phyloP scores from a whole-genome alignment of 2,113 vertebrate genomes.

The Calyptommatus sinebrachiatus region DNA sequence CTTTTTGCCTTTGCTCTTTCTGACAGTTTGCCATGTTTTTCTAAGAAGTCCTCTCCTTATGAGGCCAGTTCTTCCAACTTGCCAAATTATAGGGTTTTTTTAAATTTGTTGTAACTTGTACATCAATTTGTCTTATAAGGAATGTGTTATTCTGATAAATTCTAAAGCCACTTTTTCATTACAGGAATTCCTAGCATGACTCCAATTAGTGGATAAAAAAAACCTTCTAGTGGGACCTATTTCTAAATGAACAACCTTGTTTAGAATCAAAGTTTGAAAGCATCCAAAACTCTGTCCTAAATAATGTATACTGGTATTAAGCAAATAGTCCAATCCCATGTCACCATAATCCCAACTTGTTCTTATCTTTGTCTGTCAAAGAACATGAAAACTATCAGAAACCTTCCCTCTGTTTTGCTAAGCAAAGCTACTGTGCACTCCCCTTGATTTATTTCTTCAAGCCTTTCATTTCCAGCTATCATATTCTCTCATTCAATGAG shows the following conservation, averaged over 20 bases:
- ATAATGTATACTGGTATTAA: neutral
- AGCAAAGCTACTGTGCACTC: neutral
- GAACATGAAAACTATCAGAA: neutral
- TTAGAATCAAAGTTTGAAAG: too few species aligned
- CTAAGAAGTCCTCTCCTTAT: too few species aligned
- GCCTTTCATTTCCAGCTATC: conserved; percentile 31
- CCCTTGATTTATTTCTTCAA: conserved; percentile 27
- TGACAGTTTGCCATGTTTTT: too few species aligned
- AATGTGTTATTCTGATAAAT: too few species aligned
- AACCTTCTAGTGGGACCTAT: neutral
- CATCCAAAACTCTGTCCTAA: neutral
- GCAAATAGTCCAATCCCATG: neutral
- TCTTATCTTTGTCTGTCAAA: neutral
- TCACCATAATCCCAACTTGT: neutral
- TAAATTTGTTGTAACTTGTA: too few species aligned
- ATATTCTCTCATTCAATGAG: conserved; percentile 12
- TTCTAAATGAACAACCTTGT: neutral
- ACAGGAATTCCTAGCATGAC: too few species aligned
- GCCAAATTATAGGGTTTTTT: too few species aligned
- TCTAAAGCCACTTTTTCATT: too few species aligned
- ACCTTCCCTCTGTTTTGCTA: conserved; percentile 18
- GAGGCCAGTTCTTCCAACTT: too few species aligned
- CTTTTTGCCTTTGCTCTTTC: too few species aligned
- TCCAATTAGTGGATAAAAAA: too few species aligned
- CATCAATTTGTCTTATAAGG: too few species aligned